Base-by-base conservation (phyloP, 2,113 vertebrate species). In the Pelusios castaneus region DNA sequence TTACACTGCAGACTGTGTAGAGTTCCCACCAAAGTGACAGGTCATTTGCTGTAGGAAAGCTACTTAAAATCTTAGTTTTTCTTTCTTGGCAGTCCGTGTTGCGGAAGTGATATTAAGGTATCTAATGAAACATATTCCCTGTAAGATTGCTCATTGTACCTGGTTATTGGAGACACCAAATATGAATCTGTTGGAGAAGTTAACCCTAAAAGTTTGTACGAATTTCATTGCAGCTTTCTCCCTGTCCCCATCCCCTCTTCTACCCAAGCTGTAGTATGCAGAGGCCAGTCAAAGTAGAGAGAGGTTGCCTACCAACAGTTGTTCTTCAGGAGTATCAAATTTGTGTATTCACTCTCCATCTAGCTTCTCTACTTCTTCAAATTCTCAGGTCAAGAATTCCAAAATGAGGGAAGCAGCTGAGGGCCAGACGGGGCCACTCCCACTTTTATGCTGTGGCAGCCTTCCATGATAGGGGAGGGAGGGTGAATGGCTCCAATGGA, bases 31-130 rank as follows among this genome's bases (percentile, higher is more conserved):
- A 84, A 73, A 73, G 38, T 90, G 45, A 54, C 83, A 19, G 89
- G 89, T 54, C 24, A 58, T 89, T 55, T 91, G 60, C 80, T 92
- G 76, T 56, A 60, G 51, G 60, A 92, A 92, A 85, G 60, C 43
- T 47, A 54, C n/a, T 83, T 82, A 91, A 89, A 88, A 96, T 38
- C 60, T 89, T 70, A 45, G 80, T 89, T 88, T 78, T 29, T 29
- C 54, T 49, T 56, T 88, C 1, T 70, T 54, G 84, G 84, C 47
- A 47, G 47, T 47, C 47, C 47, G 7, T 47, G 47, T 47, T 47
- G 47, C 6, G 47, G 47, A 47, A 47, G 47, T 10, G 47, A 47
- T 47, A 47, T 47, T 47, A 47, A 47, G 47, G 10, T 47, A 47
- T 47, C 47, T 47, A 47, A 47, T 8, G 6, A 47, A 47, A 47